phyloP scores from a whole-genome alignment of 2,797 vertebrate species.

The Coregonus suidteri region DNA sequence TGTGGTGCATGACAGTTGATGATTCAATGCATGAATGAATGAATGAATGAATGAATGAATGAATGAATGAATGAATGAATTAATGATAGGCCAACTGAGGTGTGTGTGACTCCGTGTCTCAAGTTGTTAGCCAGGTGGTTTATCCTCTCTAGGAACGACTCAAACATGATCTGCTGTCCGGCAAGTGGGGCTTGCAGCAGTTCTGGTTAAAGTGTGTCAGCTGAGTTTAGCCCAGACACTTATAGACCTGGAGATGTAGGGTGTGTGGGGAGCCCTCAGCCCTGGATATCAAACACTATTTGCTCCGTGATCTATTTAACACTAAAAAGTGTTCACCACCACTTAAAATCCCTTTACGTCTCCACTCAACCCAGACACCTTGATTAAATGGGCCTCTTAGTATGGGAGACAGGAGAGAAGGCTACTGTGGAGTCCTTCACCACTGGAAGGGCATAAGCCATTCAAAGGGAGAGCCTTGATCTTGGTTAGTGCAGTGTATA shows the following conservation, averaged over 20 bases:
- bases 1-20: background rate
- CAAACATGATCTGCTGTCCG: background rate
- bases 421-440: background rate
- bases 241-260: background rate
- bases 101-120: background rate
- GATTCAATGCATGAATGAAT: background rate
- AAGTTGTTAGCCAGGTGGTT: background rate
- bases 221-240: background rate
- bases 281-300: background rate
- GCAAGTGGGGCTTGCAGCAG: background rate
- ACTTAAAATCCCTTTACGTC: background rate
- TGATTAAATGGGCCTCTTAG: background rate
- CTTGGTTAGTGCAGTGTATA: background rate
- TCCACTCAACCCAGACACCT: background rate
- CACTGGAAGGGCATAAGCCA: background rate
- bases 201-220: background rate
- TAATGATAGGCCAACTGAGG: too few relatives aligned
- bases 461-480: background rate
- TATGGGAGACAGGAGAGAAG: background rate
- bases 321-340: background rate
- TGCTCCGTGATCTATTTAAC: background rate
- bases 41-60: too few relatives aligned
- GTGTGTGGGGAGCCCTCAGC: background rate
- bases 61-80: too few relatives aligned
- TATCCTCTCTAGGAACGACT: background rate